Evolutionary conservation across 2,888 invertebrate genomes (phyloP).

Genomic region (Morinoia aosen): DNA sequence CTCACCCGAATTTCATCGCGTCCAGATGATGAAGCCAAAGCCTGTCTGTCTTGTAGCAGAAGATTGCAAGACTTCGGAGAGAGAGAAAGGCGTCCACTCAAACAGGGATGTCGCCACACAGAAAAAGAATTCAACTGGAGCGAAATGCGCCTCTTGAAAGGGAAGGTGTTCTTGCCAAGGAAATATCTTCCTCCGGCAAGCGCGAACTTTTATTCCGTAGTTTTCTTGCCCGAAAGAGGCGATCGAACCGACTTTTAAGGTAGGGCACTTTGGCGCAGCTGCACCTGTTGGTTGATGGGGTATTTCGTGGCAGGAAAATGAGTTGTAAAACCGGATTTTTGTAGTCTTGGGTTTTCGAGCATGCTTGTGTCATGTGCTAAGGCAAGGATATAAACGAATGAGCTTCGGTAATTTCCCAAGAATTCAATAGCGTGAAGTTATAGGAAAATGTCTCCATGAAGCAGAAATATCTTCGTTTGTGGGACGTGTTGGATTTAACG

Average conservation of each 20-base stretch:
- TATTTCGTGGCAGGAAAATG: background rate
- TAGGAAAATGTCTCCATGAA: background rate
- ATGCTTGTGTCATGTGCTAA: background rate
- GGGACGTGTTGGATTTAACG: background rate
- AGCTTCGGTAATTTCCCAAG: background rate
- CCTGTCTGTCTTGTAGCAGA: background rate
- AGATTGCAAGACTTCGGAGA: background rate
- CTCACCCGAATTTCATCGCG: background rate
- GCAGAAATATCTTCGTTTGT: background rate
- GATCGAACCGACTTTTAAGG: background rate
- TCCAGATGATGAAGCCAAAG: background rate
- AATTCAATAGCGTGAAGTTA: background rate
- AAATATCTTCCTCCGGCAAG: background rate
- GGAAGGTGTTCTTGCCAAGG: background rate
- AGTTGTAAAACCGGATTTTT: background rate
- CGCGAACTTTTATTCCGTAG: background rate
- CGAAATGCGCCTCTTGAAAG: background rate
- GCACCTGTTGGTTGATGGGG: background rate
- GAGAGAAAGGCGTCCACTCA: slow-evolving; percentile 1
- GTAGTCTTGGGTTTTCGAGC: background rate
- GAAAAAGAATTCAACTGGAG: background rate
- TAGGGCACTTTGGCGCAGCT: background rate
- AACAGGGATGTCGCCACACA: background rate
- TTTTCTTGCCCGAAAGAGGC: background rate
- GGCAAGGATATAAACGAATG: background rate